Evolutionary conservation across 2,888 invertebrate species (phyloP), one percentile per base, ranked within the genome.

Genomic region (Agrotis puta): DNA sequence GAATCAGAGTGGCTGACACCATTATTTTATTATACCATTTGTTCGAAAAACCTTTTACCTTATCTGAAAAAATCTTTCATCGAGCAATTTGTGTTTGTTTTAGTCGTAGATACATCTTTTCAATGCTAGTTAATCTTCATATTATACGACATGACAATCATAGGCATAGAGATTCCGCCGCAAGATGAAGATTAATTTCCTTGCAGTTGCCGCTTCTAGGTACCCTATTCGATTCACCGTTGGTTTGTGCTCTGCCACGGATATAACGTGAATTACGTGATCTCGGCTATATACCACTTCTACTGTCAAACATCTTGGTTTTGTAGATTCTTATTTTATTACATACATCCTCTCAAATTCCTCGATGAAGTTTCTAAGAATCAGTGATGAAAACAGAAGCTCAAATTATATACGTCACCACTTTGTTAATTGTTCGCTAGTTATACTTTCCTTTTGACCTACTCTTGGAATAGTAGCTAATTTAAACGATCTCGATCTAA

Each of bases 121-220:
- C 64, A 64, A 61, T 13, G 20, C 24, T 53, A 66, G 62, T 67
- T 33, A 48, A 48, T 69, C 27, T 64, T 24, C 27, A n/a, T 56
- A 56, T 45, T 56, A 56, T 45, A 74, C 20, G 47, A 53, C 70
- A 64, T 54, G 24, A 61, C 47, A 77, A 70, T 77, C 58, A 57
- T 74, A 69, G 61, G 64, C 77, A 75, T 58, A 73, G 39, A 74
- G 73, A 65, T 76, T 70, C 71, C 69, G 63, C 81, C 65, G 59
- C 70, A 84, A 84, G 80, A 85, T 84, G 84, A 85, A 87, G 82
- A 89, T 88, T 88, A 87, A 91, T 92, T 92, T 92, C 92, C 91
- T 88, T 74, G 64, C 72, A 79, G 78, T 82, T 79, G 83, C 74
- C 77, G 82, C 77, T 76, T 81, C 74, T 72, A 77, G 59, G 71